Percentiles rank a stretch among this genome's conserved stretches.
Conservation (phyloP, 2,113 vertebrate genomes). For the Stomatorhinus ivindoensis region DNA sequence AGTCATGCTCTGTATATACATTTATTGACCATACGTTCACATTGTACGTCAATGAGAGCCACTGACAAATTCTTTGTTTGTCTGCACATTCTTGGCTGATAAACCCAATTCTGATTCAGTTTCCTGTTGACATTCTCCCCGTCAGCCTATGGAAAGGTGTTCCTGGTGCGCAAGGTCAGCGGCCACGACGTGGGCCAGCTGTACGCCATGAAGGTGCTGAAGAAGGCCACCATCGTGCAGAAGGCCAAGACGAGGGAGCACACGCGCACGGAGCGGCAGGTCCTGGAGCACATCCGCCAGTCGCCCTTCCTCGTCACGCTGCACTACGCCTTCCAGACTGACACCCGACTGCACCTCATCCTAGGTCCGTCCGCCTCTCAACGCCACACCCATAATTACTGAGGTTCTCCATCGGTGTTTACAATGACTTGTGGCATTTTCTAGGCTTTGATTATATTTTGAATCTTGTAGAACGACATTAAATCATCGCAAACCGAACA, state of each 20-base stretch:
- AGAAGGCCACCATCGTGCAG: slow-evolving; percentile 93
- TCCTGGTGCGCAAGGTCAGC: slow-evolving; percentile 90
- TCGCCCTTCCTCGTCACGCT: slow-evolving; percentile 89
- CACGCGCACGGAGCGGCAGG: slow-evolving; percentile 84
- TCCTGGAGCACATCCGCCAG: slow-evolving; percentile 89
- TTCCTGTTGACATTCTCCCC: background rate
- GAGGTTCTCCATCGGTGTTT: background rate
- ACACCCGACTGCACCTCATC: slow-evolving; percentile 95
- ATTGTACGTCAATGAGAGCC: background rate
- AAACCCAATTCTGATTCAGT: background rate
- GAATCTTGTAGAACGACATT: too few relatives aligned
- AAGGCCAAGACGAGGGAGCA: slow-evolving; percentile 96
- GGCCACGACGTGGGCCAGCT: slow-evolving; percentile 86
- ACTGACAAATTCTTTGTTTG: background rate
- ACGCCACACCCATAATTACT: background rate
- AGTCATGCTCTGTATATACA: background rate
- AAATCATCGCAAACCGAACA: too few relatives aligned
- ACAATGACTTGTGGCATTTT: background rate
- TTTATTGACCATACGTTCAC: background rate
- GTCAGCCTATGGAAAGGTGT: slow-evolving; percentile 92
- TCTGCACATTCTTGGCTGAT: background rate
- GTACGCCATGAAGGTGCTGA: slow-evolving; percentile 97
- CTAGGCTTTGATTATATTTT: background rate
- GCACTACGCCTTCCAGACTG: slow-evolving; percentile 97
- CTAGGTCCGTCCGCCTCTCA: slow-evolving; percentile 59